A percentile compares a stretch with the other conserved stretches of the same genome.
Conservation (phyloP, 2,888 invertebrate genomes). For the Ganaspis brasiliensis region DNA sequence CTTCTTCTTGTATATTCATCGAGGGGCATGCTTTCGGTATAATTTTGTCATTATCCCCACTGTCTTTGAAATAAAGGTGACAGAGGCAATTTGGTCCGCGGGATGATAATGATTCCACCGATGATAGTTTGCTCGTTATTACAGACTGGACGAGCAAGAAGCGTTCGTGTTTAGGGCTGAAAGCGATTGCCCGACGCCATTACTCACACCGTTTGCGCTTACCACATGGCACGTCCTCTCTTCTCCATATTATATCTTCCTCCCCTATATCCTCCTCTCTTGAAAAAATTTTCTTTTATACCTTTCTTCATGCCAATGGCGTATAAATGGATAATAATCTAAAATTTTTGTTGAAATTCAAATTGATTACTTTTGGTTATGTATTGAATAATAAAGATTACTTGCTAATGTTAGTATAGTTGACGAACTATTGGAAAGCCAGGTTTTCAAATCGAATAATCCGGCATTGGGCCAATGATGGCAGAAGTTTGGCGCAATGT, state of each 20-base stretch:
- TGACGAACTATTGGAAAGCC: too few species aligned
- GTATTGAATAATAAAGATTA: too few species aligned
- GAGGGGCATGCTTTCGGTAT: slow-evolving; percentile 62
- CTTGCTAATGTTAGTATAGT: too few species aligned
- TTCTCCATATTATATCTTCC: background rate
- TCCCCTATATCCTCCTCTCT: background rate
- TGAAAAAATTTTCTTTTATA: slow-evolving; percentile 6
- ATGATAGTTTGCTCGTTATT: slow-evolving; percentile 74
- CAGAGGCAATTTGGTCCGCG: slow-evolving; percentile 44
- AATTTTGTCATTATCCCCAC: slow-evolving; percentile 72
- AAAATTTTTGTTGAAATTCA: background rate
- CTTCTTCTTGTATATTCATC: slow-evolving; percentile 52
- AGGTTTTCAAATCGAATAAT: too few species aligned
- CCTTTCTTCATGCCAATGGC: slow-evolving; percentile 2
- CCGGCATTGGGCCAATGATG: too few species aligned
- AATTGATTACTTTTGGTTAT: too few species aligned
- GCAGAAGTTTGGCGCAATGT: too few species aligned
- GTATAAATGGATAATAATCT: too few species aligned
- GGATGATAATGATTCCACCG: slow-evolving; percentile 63
- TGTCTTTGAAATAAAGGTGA: slow-evolving; percentile 54
- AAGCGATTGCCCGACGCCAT: slow-evolving; percentile 73
- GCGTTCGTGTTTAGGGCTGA: slow-evolving; percentile 69
- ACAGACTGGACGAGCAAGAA: slow-evolving; percentile 60
- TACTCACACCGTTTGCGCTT: slow-evolving; percentile 75
- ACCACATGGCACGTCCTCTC: slow-evolving; percentile 71